Evolutionary conservation across 2,797 vertebrate genomes (phyloP).

Genomic region (Kryptolebias ocellatus): DNA sequence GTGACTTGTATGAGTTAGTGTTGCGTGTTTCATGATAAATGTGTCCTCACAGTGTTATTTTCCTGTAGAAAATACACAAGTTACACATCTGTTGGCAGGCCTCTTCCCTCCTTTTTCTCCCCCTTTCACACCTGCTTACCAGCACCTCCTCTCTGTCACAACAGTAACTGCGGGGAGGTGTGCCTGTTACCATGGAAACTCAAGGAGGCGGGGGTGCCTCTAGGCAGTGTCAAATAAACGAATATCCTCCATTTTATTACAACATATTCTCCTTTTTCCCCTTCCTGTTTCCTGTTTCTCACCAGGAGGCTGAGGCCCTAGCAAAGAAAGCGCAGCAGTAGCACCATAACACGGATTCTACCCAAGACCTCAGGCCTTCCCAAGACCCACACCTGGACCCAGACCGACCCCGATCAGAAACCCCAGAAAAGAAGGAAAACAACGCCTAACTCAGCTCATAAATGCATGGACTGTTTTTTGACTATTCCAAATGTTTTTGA

Average conservation of each 20-base stretch:
- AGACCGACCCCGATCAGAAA: constrained; percentile 42
- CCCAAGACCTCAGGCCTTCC: constrained; percentile 45
- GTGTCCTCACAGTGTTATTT: constrained; percentile 28
- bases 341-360: constrained; percentile 43
- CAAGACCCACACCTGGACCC: constrained; percentile 45
- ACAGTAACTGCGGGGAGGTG: constrained; percentile 65
- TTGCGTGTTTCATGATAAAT: constrained; percentile 20
- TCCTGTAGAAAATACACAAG: constrained; percentile 48
- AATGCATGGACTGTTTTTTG: constrained; percentile 31
- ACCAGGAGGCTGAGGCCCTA: constrained; percentile 92
- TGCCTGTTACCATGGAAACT: constrained; percentile 75
- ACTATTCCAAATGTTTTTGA: constrained; percentile 27
- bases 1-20: constrained; percentile 7
- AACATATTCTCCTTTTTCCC: constrained; percentile 36
- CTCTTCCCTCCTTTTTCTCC: constrained; percentile 3
- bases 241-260: constrained; percentile 67
- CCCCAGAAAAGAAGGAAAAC: constrained; percentile 22
- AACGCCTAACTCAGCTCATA: constrained; percentile 45
- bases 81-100: constrained; percentile 61
- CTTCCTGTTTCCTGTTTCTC: constrained; percentile 19
- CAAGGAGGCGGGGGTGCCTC: constrained; percentile 18
- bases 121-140: constrained; percentile 39
- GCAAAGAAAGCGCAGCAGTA: constrained; percentile 85
- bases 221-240: constrained; percentile 39
- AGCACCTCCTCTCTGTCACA: constrained; percentile 60